A percentile compares a stretch with the other conserved stretches of the same genome.
Evolutionary conservation across 2,888 invertebrate species (phyloP).

Genomic region (Diabrotica balteata): DNA sequence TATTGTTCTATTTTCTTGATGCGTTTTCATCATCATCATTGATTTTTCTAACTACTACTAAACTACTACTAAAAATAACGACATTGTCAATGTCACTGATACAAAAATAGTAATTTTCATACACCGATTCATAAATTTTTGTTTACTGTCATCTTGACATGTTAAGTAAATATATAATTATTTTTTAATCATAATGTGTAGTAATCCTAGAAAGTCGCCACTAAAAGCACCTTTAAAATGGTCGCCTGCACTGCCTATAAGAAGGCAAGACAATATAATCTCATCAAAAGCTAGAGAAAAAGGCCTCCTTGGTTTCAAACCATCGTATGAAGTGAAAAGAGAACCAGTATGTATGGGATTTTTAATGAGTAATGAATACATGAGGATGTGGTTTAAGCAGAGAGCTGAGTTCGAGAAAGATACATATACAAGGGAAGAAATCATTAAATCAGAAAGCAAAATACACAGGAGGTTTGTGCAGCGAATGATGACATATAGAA

Average conservation of each 20-base stretch:
- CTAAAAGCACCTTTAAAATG: constrained; percentile 56
- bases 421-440: constrained; percentile 63
- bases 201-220: not conserved
- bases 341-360: constrained; percentile 56
- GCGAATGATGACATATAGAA: constrained; percentile 46
- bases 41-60: no score
- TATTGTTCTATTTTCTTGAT: no score
- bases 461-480: constrained; percentile 51
- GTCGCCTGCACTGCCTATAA: constrained; percentile 61
- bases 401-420: constrained; percentile 64
- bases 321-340: constrained; percentile 66
- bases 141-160: no score
- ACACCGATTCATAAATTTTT: no score
- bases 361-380: constrained; percentile 66
- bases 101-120: no score
- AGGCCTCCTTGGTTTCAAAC: constrained; percentile 54
- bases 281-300: constrained; percentile 61
- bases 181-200: no score
- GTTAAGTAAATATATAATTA: no score
- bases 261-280: constrained; percentile 64
- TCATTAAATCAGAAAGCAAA: constrained; percentile 63
- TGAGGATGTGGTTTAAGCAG: constrained; percentile 67
- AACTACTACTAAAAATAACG: no score
- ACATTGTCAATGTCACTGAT: no score
- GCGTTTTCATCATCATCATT: no score